Base-by-base conservation (phyloP, 2,888 invertebrate genomes). In the Zelleria hepariella region DNA sequence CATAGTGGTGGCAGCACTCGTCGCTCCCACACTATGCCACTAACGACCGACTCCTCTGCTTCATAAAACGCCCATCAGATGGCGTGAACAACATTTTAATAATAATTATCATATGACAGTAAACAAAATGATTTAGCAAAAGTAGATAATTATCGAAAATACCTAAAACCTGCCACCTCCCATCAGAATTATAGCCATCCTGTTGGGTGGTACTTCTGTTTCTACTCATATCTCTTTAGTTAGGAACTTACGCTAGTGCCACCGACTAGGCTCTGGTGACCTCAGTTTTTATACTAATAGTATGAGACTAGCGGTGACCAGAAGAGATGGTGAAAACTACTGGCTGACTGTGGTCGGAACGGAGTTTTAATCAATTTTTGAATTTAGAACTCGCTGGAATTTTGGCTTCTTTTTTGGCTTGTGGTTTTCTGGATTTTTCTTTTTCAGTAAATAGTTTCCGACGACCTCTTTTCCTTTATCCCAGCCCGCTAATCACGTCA, bases 281-380 rank as follows among this genome's bases (percentile, higher is more conserved):
- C 15, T 10, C 32, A 10, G 32, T 15, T 3, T 42, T 3, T 42
- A 15, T 15, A 42, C 15, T 15, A 15, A 10, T 42, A 42, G 32
- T 42, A 15, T 15, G 32, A 15, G 32, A 0, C 10, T 10, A 42
- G 4, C 15, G 32, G 10, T 4, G 15, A 4, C 32, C 32, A 42
- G 32, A 42, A 42, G 32, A 42, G 53, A 21, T 58, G 42, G 23
- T 32, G 48, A 6, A 10, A 42, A 47, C 57, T 6, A 25, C 15
- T 42, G 32, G 15, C 32, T 42, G 32, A 15, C 32, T 32, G 42
- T 32, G 59, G 54, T 54, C 54, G 47, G 5, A 52, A 21, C 25
- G 6, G 53, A 52, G 55, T 54, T 80, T 81, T 83, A 81, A 82
- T 82, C 80, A 83, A 82, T 82, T 82, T 82, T 82, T 82, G 77